phyloP scores from a whole-genome alignment of 2,888 invertebrate species.

The Anagyrus pseudococci region DNA sequence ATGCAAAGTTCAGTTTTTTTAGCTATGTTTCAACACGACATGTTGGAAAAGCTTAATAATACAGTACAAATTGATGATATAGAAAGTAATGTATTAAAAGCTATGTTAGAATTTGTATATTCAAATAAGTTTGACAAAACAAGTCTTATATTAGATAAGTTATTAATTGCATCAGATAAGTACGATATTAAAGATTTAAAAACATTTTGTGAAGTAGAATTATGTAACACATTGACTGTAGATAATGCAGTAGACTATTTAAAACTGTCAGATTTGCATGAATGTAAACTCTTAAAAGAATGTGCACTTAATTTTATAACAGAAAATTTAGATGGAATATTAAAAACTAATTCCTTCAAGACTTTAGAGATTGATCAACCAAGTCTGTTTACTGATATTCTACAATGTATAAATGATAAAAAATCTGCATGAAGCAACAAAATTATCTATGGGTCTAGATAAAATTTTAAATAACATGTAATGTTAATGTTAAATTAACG shows the following conservation, averaged over 20 bases:
- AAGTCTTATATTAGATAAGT: slow-evolving; percentile 97
- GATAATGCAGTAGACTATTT: slow-evolving; percentile 97
- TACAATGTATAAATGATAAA: too few species aligned
- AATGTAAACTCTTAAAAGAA: slow-evolving; percentile 96
- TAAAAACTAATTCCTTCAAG: too few species aligned
- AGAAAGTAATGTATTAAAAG: slow-evolving; percentile 95
- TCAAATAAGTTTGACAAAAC: slow-evolving; percentile 95
- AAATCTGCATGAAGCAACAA: too few species aligned
- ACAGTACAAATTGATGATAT: slow-evolving; percentile 96
- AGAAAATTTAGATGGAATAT: too few species aligned
- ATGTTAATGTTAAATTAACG: too few species aligned
- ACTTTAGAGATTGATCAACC: too few species aligned
- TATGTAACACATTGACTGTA: slow-evolving; percentile 91
- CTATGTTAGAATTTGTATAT: slow-evolving; percentile 98
- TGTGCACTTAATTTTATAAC: slow-evolving; percentile 99
- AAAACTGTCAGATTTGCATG: slow-evolving; percentile 95
- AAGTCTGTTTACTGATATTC: too few species aligned
- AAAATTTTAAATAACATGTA: too few species aligned
- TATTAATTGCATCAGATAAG: slow-evolving; percentile 98
- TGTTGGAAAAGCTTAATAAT: slow-evolving; percentile 97
- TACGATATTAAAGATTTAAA: slow-evolving; percentile 97
- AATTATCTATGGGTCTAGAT: too few species aligned
- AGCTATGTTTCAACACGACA: slow-evolving; percentile 99
- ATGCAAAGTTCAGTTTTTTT: slow-evolving; percentile 98
- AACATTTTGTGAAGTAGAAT: slow-evolving; percentile 97